phyloP scores from a whole-genome alignment of 2,113 vertebrate genomes.

The Gasterosteus nipponicus region DNA sequence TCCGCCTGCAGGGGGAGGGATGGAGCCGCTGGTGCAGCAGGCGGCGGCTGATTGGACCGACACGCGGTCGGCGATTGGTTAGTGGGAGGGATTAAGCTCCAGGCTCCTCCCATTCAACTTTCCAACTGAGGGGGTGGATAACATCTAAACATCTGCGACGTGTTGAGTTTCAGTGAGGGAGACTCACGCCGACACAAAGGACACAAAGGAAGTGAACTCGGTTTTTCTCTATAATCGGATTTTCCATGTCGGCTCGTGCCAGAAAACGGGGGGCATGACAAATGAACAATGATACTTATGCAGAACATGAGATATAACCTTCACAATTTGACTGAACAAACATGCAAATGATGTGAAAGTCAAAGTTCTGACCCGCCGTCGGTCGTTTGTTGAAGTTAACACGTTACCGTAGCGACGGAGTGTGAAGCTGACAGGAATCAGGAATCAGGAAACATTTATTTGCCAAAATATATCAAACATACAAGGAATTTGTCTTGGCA shows the following conservation, averaged over 20 bases:
- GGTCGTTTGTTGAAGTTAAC: background rate
- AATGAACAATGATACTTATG: background rate
- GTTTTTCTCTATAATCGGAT: constrained; percentile 31
- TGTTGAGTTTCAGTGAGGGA: constrained; percentile 33
- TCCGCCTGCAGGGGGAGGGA: constrained; percentile 11
- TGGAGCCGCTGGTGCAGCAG: background rate
- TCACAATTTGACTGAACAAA: background rate
- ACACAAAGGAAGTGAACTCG: constrained; percentile 43
- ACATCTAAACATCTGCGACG: constrained; percentile 56
- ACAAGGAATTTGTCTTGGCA: no score
- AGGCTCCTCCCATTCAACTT: constrained; percentile 35
- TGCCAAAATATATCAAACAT: no score
- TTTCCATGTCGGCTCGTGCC: constrained; percentile 49
- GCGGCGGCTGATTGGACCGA: background rate
- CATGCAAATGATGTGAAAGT: background rate
- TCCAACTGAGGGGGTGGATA: constrained; percentile 41
- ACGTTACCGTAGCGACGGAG: background rate
- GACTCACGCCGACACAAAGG: constrained; percentile 37
- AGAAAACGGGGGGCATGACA: background rate
- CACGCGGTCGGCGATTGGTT: background rate
- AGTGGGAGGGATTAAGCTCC: background rate
- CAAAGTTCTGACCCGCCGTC: background rate
- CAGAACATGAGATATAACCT: background rate
- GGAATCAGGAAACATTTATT: no score
- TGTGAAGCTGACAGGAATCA: background rate